Evolutionary conservation across 1,140 invertebrate species (phyloP).

Genomic region (Meloidogyne floridensis): DNA sequence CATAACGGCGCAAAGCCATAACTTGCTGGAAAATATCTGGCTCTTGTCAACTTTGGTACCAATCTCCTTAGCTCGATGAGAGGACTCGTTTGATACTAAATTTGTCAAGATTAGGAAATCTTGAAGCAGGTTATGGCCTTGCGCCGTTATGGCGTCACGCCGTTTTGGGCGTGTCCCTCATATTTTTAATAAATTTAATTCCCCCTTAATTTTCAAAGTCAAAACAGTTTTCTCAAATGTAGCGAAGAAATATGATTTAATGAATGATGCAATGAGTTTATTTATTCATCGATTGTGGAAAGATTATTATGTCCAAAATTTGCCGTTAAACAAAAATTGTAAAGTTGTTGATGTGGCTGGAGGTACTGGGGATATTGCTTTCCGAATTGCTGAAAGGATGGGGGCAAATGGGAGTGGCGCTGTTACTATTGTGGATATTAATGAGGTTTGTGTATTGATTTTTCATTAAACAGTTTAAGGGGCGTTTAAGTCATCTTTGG

Average conservation of each 20-base stretch:
- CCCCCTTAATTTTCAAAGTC: constrained; percentile 42
- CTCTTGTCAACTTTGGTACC: too few relatives aligned
- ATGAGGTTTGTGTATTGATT: constrained; percentile 70
- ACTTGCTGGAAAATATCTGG: too few relatives aligned
- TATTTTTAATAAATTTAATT: constrained; percentile 25
- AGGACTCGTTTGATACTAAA: too few relatives aligned
- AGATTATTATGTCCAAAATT: constrained; percentile 82
- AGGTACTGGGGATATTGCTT: constrained; percentile 89
- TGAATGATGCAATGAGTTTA: constrained; percentile 97
- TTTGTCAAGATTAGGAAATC: too few relatives aligned
- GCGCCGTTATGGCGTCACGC: too few relatives aligned
- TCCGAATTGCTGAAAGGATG: constrained; percentile 73
- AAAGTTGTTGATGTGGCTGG: constrained; percentile 91
- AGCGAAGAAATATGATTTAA: constrained; percentile 87
- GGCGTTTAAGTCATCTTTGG: too few relatives aligned
- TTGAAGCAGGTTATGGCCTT: too few relatives aligned
- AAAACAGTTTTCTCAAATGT: constrained; percentile 86
- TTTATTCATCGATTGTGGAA: constrained; percentile 96
- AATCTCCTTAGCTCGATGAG: too few relatives aligned
- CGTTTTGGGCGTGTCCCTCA: too few relatives aligned
- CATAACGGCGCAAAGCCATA: too few relatives aligned
- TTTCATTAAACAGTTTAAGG: too few relatives aligned
- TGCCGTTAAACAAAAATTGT: constrained; percentile 78
- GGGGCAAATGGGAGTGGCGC: constrained; percentile 55
- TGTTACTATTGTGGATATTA: constrained; percentile 91